Conservation (phyloP, 2,113 vertebrate species). For the Antigone vipio region DNA sequence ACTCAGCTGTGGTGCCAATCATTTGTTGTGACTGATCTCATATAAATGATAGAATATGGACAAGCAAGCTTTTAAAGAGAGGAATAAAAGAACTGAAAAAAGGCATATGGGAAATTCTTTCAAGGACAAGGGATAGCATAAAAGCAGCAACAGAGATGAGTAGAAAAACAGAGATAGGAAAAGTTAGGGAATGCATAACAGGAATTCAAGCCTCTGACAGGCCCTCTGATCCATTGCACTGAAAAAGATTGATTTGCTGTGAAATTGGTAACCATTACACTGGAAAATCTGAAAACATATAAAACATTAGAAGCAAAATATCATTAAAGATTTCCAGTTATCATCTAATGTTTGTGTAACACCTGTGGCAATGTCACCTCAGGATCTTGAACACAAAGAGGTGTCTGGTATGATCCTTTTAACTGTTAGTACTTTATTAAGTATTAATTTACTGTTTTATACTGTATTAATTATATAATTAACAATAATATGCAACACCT, state of each 20-base stretch:
- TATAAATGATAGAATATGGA: not conserved
- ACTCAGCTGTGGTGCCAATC: not conserved
- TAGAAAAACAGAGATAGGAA: not conserved
- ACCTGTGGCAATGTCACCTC: not conserved
- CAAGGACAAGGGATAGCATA: not conserved
- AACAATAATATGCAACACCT: not conserved
- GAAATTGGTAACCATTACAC: not conserved
- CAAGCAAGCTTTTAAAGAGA: not conserved
- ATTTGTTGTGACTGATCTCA: not conserved
- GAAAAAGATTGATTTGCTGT: not conserved
- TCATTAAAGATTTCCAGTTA: not conserved
- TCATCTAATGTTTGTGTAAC: not conserved
- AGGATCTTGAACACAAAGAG: not conserved
- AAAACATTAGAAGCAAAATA: not conserved
- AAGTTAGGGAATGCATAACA: not conserved
- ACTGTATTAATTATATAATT: not conserved
- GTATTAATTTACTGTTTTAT: not conserved
- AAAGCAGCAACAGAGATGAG: not conserved
- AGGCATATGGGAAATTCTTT: not conserved
- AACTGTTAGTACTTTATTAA: not conserved
- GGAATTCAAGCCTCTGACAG: not conserved
- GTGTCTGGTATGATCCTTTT: not conserved
- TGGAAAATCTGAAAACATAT: too few species aligned
- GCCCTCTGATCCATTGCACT: not conserved
- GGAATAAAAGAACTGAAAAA: not conserved